Base-by-base conservation (phyloP, 2,888 invertebrate species). In the Andrena chrysosceles region DNA sequence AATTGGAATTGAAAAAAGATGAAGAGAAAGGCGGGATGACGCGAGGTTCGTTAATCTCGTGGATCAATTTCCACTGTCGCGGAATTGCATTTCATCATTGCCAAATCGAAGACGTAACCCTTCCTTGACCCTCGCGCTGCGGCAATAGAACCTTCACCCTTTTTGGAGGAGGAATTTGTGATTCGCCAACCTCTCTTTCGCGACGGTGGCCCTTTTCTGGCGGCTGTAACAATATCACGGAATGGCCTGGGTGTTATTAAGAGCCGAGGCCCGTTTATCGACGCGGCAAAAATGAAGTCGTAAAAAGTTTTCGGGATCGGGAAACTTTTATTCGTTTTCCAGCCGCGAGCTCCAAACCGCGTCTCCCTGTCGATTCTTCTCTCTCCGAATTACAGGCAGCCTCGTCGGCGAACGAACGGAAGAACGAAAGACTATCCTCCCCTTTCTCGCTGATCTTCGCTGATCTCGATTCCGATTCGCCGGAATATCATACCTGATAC, bases 291-390 rank as follows among this genome's bases (percentile, higher is more conserved):
- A 90, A 86, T 80, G 80, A 74, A 76, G 81, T 81, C 82, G 83
- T 90, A 91, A 91, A 91, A 91, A 89, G 81, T 90, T 90, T 87
- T 85, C 80, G 77, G 84, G 81, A 91, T 90, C 88, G 89, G 85
- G 84, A 89, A 91, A 91, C 88, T 91, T 91, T 91, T 89, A 89
- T 90, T 90, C 89, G 89, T 87, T 91, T 88, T 82, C 80, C 74
- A 49, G 73, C 69, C 74, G 62, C 56, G 33, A 75, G 16, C 52
- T 0, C 54, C 35, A 68, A 54, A 68, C 54, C 54, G 54, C 49
- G 33, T 23, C 33, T 20, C 20, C 31, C 54, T n/a, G 29, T 48
- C 64, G 26, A 31, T 2, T 49, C 13, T 2, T 68, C 54, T 56
- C 66, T 63, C 49, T 74, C 64, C 62, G 52, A 31, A 69, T 67